Conservation (phyloP, 1,140 invertebrate species). For the Spodoptera frugiperda region DNA sequence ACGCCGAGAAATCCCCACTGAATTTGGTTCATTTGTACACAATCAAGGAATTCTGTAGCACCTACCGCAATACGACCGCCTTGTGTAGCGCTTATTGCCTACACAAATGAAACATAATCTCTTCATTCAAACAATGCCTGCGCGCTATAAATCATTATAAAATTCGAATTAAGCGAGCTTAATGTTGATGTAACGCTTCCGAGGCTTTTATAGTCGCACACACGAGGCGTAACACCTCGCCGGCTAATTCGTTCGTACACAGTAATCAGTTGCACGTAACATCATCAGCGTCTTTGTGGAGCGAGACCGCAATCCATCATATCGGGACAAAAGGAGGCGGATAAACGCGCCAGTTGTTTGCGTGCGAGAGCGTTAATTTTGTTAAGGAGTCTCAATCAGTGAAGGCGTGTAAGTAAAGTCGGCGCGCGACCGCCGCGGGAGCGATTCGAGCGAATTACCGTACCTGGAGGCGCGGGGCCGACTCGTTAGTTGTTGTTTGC, state of each 20-base stretch:
- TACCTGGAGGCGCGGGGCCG: conserved; percentile 83
- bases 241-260: conserved; percentile 72
- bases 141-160: conserved; percentile 74
- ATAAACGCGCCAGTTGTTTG: conserved; percentile 76
- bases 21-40: conserved; percentile 62
- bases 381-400: conserved; percentile 85
- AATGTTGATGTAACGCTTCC: conserved; percentile 66
- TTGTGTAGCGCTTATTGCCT: background rate
- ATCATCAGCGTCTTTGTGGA: conserved; percentile 76
- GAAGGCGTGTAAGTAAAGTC: conserved; percentile 79
- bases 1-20: conserved; percentile 63
- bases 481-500: conserved; percentile 87
- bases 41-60: conserved; percentile 54
- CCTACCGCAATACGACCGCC: conserved; percentile 33
- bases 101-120: conserved; percentile 50
- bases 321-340: conserved; percentile 80
- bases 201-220: conserved; percentile 53
- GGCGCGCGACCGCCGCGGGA: conserved; percentile 77
- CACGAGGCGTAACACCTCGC: conserved; percentile 57
- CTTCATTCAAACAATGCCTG: conserved; percentile 52
- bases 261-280: conserved; percentile 77
- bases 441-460: conserved; percentile 81
- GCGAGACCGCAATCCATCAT: conserved; percentile 82
- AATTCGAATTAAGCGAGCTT: conserved; percentile 64
- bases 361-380: conserved; percentile 83